Evolutionary conservation across 2,888 invertebrate species (phyloP).

Genomic region (Nemotelus pantherinus): DNA sequence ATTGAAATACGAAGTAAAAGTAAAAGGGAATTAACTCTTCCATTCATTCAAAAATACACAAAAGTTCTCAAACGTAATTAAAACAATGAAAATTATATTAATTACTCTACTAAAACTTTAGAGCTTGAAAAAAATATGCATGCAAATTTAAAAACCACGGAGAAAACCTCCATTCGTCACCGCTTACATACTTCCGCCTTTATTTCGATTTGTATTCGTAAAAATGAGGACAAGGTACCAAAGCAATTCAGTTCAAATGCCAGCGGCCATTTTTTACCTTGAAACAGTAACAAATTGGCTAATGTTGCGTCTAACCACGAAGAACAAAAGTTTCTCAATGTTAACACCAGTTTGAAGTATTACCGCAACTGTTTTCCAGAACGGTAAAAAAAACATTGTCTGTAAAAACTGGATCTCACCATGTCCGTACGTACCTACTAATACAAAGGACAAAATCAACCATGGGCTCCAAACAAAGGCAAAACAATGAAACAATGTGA

Average conservation of each 20-base stretch:
- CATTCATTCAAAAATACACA: too few relatives aligned
- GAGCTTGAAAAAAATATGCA: too few relatives aligned
- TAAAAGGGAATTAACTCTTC: too few relatives aligned
- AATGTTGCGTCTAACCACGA: constrained; percentile 19
- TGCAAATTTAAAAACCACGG: too few relatives aligned
- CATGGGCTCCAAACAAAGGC: neutral
- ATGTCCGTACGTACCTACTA: neutral
- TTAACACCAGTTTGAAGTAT: constrained; percentile 24
- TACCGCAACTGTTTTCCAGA: constrained; percentile 6
- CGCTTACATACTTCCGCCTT: too few relatives aligned
- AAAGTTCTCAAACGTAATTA: too few relatives aligned
- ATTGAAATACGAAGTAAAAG: too few relatives aligned
- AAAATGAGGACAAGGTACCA: constrained; percentile 25
- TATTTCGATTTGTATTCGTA: neutral
- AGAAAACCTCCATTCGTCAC: too few relatives aligned
- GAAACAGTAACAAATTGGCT: constrained; percentile 31
- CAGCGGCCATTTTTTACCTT: constrained; percentile 33
- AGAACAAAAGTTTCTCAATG: constrained; percentile 19
- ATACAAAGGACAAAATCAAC: constrained; percentile 24
- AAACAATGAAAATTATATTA: too few relatives aligned
- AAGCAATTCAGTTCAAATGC: constrained; percentile 3
- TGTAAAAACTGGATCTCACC: constrained; percentile 7
- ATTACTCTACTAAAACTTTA: too few relatives aligned
- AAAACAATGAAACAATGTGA: constrained; percentile 33
- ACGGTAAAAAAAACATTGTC: constrained; percentile 18